Percentiles rank a stretch among this genome's conserved stretches.
These are phyloP conservation scores for Hydrolagus affinis DNA, from an alignment of 2,113 vertebrate genomes.

Conservation along the genomic window DNA sequence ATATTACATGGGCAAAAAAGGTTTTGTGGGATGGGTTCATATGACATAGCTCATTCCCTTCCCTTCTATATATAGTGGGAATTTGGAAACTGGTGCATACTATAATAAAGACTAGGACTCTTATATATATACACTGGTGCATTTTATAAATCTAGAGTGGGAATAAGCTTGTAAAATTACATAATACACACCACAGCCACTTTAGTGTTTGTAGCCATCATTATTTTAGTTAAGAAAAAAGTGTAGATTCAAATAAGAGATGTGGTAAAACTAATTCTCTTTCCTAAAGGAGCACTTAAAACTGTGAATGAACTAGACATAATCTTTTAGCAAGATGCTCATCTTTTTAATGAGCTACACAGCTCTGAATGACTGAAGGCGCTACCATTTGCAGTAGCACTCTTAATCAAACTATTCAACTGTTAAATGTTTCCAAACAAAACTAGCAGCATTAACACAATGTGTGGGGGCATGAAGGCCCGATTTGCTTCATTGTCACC, in stretches of 20 bases:
- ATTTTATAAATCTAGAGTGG: too few relatives aligned
- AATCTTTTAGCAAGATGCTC: constrained; percentile 25
- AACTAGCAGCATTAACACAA: constrained; percentile 21
- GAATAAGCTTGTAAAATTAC: too few relatives aligned
- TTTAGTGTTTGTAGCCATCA: neutral
- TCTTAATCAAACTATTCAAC: constrained; percentile 30
- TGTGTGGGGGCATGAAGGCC: constrained; percentile 7
- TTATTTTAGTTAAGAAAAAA: neutral
- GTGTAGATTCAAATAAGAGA: neutral
- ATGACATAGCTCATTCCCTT: too few relatives aligned
- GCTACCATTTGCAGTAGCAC: constrained; percentile 19
- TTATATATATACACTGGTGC: too few relatives aligned
- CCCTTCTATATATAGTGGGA: too few relatives aligned
- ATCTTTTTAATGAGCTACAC: constrained; percentile 27
- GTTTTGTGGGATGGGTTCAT: too few relatives aligned
- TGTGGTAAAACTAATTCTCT: neutral
- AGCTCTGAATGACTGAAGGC: constrained; percentile 30
- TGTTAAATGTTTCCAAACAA: constrained; percentile 31
- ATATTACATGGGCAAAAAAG: too few relatives aligned
- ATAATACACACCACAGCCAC: neutral
- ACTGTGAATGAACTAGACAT: constrained; percentile 23
- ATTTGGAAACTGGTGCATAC: too few relatives aligned
- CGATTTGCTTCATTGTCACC: constrained; percentile 5
- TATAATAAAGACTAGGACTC: too few relatives aligned
- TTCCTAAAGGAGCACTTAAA: constrained; percentile 21